Evolutionary conservation across 37 sponge, comb jelly and placozoan species (phyloP), one percentile per base, ranked within the genome.

Genomic region (Ianthella basta): DNA sequence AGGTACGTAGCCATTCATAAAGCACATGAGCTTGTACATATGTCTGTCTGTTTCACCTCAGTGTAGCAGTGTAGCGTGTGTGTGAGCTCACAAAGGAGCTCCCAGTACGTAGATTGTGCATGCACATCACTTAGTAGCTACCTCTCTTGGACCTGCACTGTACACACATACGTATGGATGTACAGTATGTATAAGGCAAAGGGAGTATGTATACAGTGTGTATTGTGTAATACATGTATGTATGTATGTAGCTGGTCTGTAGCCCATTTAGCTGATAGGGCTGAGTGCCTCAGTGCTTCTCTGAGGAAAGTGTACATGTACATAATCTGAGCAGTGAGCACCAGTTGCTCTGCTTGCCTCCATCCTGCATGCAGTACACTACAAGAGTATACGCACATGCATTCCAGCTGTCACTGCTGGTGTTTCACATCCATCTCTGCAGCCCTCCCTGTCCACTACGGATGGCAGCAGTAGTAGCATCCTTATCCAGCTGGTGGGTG

Each of bases 401-500:
- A n/a, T n/a, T n/a, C n/a, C n/a, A n/a, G n/a, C 50, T 44, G 8
- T 8, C 50, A 44, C 50, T 80, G 18, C 16, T 80, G 53, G 57
- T 80, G 59, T 75, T 3, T 61, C 27, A 19, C 63, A 10, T 61
- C 13, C 12, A 27, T 25, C 63, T 12, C 27, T 34, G 70, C 35
- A 34, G 35, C 70, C 70, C 27, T 6, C 70, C 6, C 35, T 32
- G 34, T 69, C 70, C 70, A 34, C 70, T 30, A 8, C 50, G 8
- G 50, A 44, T 8, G 29, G 23, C 39, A 39, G 38, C 33, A 41
- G 41, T 20, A 75, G 54, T 14, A 75, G 78, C 25, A 75, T 75
- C 53, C 78, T 73, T 0, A 23, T 83, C 5, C 78, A 93, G 93
- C 57, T 89, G 36, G 84, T 86, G 2, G 87, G 69, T 34, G 77